These are phyloP conservation scores for Sphaeridia pumilis DNA, from an alignment of 2,888 invertebrate species.

Conservation along the genomic window DNA sequence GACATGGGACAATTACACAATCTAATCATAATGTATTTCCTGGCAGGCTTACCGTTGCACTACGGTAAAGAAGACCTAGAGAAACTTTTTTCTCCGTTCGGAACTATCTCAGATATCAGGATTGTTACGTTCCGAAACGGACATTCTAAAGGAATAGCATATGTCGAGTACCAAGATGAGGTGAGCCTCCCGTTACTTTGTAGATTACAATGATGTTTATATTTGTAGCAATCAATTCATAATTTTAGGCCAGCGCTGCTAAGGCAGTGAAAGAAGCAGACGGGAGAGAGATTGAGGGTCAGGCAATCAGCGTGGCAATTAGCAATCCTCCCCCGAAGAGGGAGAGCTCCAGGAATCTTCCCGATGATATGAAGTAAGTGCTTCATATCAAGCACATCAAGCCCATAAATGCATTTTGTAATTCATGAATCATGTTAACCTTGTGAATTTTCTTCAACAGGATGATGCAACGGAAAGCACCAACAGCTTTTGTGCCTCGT, in stretches of 20 bases:
- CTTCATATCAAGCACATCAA: no score
- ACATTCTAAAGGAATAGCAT: conserved; percentile 82
- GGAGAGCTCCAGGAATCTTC: not conserved
- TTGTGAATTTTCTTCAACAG: conserved; percentile 1
- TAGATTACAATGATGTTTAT: no score
- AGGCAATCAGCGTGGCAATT: conserved; percentile 56
- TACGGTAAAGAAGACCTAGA: conserved; percentile 41
- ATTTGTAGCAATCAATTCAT: no score
- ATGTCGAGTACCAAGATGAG: conserved; percentile 71
- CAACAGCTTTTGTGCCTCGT: conserved; percentile 28
- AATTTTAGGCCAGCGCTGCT: conserved; percentile 48
- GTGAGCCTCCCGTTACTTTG: no score
- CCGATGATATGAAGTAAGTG: not conserved
- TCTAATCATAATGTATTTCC: not conserved
- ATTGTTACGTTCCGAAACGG: conserved; percentile 76
- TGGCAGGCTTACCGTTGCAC: not conserved
- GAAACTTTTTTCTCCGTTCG: conserved; percentile 59
- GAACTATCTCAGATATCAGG: conserved; percentile 64
- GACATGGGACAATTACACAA: no score
- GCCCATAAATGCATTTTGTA: no score
- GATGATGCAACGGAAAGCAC: conserved; percentile 10
- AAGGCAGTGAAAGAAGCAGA: conserved; percentile 61
- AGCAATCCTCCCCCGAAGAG: conserved; percentile 51
- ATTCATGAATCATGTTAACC: not conserved
- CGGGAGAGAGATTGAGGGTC: conserved; percentile 54